These are phyloP conservation scores for Rhinoptilus africanus DNA, from an alignment of 2,113 vertebrate species.

Conservation along the genomic window DNA sequence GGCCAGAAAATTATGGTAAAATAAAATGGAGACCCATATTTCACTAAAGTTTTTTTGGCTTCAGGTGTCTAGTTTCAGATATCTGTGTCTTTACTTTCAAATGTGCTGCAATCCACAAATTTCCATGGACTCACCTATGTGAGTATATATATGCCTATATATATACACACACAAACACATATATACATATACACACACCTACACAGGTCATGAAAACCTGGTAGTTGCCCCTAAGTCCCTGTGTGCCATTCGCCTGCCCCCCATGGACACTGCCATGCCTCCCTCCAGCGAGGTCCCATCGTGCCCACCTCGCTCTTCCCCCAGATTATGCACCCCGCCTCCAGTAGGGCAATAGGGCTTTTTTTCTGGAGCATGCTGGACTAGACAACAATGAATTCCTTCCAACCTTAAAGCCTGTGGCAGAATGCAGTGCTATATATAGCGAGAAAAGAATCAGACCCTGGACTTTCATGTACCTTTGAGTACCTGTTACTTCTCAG, in stretches of 20 bases:
- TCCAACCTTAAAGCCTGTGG: neutral
- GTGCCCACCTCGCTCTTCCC: neutral
- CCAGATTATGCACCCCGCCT: rapidly evolving
- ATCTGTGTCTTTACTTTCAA: neutral
- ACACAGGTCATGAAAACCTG: neutral
- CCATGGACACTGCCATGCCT: neutral
- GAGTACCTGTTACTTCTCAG: neutral
- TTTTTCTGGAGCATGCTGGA: neutral
- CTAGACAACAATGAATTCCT: neutral
- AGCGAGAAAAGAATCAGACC: neutral
- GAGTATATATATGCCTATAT: too few relatives aligned
- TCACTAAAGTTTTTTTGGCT: neutral
- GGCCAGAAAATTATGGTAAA: neutral
- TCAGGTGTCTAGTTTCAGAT: neutral
- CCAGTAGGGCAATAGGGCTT: rapidly evolving
- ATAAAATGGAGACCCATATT: neutral
- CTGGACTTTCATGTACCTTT: neutral
- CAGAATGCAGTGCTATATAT: neutral
- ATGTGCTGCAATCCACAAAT: neutral
- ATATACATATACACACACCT: too few relatives aligned
- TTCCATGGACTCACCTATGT: neutral
- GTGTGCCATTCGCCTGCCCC: neutral
- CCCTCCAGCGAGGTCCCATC: rapidly evolving
- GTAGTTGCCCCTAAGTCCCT: neutral
- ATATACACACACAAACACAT: too few relatives aligned